These are phyloP conservation scores for Sarcophaga variegata DNA, from an alignment of 2,888 invertebrate species.

Conservation along the genomic window DNA sequence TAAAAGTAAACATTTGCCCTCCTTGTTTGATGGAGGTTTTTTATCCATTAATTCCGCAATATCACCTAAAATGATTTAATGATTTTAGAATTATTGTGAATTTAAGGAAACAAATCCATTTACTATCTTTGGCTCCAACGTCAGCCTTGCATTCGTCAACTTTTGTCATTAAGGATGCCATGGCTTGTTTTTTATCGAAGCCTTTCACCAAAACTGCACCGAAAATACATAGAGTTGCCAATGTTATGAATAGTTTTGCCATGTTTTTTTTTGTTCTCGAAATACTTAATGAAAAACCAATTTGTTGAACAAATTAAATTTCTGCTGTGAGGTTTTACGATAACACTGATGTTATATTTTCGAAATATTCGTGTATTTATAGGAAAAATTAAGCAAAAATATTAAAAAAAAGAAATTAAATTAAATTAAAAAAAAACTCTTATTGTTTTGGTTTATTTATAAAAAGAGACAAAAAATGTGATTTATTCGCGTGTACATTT, in stretches of 20 bases:
- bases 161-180: constrained; percentile 71
- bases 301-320: not conserved
- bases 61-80: constrained; percentile 59
- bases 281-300: not conserved
- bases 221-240: constrained; percentile 43
- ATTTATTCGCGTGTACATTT: constrained; percentile 5
- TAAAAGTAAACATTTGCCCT: constrained; percentile 74
- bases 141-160: constrained; percentile 74
- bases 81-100: not conserved
- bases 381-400: not conserved
- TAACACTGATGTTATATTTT: not conserved
- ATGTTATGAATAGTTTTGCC: constrained; percentile 35
- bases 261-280: constrained; percentile 25
- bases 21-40: constrained; percentile 66
- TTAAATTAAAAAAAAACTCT: no score
- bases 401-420: not conserved
- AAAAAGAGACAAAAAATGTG: not conserved
- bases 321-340: not conserved
- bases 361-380: not conserved
- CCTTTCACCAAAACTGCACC: constrained; percentile 33
- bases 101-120: constrained; percentile 7
- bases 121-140: constrained; percentile 75
- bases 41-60: constrained; percentile 69
- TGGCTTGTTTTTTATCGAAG: constrained; percentile 72
- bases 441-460: no score